phyloP scores from a whole-genome alignment of 2,888 invertebrate genomes.

The Criorhina ranunculi region DNA sequence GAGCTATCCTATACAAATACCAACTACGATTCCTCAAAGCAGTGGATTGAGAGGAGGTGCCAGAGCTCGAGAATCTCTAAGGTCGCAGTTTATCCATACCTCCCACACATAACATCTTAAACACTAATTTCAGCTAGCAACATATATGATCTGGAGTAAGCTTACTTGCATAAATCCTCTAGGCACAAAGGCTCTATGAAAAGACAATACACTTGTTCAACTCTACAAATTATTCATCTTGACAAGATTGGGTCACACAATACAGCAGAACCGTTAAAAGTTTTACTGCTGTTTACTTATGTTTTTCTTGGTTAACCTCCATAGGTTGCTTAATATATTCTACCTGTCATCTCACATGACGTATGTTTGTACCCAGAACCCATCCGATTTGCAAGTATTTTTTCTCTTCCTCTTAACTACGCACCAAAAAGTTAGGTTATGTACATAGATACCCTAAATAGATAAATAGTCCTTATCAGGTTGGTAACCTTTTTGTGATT shows the following conservation, averaged over 20 bases:
- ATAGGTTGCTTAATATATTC: conserved; percentile 11
- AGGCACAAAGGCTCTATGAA: not conserved
- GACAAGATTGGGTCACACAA: not conserved
- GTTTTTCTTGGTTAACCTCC: not conserved
- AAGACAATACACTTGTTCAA: not conserved
- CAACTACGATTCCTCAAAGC: no score
- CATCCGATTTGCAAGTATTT: not conserved
- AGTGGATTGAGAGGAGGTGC: no score
- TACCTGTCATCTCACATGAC: conserved; percentile 9
- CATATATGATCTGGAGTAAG: not conserved
- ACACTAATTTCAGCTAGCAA: no score
- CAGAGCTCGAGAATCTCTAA: no score
- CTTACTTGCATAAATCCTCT: not conserved
- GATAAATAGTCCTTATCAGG: conserved; percentile 53
- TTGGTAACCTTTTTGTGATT: conserved; percentile 55
- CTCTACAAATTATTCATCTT: not conserved
- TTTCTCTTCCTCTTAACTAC: not conserved
- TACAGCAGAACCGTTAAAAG: conserved; percentile 13
- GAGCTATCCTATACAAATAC: no score
- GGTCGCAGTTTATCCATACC: no score
- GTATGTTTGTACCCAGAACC: not conserved
- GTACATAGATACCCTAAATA: not conserved
- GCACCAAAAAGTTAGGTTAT: conserved; percentile 2
- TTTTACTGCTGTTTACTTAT: conserved; percentile 3
- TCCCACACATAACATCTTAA: no score